These are phyloP conservation scores for Pelosia muscerda DNA, from an alignment of 2,888 invertebrate species.

Conservation along the genomic window DNA sequence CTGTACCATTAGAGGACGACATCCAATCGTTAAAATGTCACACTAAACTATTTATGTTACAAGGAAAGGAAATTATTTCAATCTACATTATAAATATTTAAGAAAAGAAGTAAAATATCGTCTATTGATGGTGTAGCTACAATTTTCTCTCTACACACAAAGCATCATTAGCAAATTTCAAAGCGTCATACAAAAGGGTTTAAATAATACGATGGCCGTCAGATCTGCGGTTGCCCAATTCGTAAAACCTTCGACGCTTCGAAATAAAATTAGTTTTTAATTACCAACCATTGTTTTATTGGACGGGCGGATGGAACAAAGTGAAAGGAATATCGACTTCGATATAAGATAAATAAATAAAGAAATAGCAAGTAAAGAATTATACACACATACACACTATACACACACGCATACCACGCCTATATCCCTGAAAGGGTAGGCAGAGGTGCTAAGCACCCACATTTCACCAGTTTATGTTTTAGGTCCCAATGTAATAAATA, in stretches of 20 bases:
- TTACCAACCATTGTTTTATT: constrained; percentile 61
- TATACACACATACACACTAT: too few species aligned
- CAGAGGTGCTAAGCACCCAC: too few species aligned
- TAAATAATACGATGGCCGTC: constrained; percentile 16
- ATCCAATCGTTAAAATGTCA: too few species aligned
- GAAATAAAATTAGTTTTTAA: constrained; percentile 56
- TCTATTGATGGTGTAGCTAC: not conserved
- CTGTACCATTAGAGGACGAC: too few species aligned
- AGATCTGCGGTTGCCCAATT: constrained; percentile 44
- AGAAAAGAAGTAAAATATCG: not conserved
- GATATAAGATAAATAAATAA: constrained; percentile 12
- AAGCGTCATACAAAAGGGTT: constrained; percentile 22
- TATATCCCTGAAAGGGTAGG: too few species aligned
- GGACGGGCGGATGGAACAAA: constrained; percentile 55
- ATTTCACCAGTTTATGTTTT: too few species aligned
- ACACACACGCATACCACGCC: too few species aligned
- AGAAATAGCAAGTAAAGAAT: not conserved
- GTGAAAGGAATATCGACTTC: constrained; percentile 48
- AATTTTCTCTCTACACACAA: constrained; percentile 6
- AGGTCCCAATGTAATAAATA: too few species aligned
- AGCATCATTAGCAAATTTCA: constrained; percentile 16
- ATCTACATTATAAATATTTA: not conserved
- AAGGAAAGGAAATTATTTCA: not conserved
- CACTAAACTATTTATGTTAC: not conserved
- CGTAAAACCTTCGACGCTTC: constrained; percentile 50